Base-by-base conservation (phyloP, 1,140 invertebrate species). In the Caenorhabditis inopinata region DNA sequence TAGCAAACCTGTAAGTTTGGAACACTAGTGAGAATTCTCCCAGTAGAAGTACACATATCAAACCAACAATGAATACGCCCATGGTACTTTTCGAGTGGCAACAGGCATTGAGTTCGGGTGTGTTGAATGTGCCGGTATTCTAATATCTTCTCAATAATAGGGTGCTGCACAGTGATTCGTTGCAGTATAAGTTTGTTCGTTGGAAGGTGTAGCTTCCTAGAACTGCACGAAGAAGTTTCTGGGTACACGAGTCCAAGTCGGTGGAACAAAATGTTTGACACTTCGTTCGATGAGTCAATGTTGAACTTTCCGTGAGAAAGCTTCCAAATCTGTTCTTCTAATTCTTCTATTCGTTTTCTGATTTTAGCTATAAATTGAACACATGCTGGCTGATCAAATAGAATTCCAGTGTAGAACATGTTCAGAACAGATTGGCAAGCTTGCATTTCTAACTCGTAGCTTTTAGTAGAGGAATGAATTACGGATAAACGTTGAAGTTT, bases 11-110 rank as follows among this genome's bases (percentile, higher is more conserved):
- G 96, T 16, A 98, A 89, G 90, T 96, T 97, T 11, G 96, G 96
- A 87, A 96, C 94, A 32, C 93, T 91, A 93, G 98, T 95, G 27
- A 93, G 92, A 73, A 98, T 92, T 84, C 96, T 91, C 12, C 96
- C 96, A 16, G 96, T 98, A 14, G 93, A 91, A 27, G 94, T 95
- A 85, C 92, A 92, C 49, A 92, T 92, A 74, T 93, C 92, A 88
- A 93, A 94, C 18, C 91, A 91, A 1, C 94, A 92, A 88, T 92
- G 92, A 83, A 97, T 92, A 80, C 94, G 92, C 85, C 89, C 84
- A 90, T 90, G 89, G 29, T 46, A 62, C 6, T 53, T 48, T 14
- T 12, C 1, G 1, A 80, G 79, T 18, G 79, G 79, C 29, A 75
- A 1, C 6, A 80, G 48, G 27, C 79, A 80, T 58, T 80, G 79